phyloP scores from a whole-genome alignment of 35 echinoderm and acorn worm species.

The Heliocidaris tuberculata region DNA sequence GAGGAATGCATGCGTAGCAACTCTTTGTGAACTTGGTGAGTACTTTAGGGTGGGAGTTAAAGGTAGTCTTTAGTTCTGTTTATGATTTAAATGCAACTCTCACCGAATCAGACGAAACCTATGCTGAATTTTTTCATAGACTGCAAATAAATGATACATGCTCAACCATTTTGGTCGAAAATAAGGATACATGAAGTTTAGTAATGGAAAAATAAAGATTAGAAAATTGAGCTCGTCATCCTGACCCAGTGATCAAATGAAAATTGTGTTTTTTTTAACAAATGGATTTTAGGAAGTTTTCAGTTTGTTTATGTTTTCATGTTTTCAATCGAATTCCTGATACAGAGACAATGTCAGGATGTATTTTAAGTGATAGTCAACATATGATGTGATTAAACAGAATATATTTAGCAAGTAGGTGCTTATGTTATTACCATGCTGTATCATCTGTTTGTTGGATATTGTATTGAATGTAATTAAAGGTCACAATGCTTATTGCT shows the following conservation, averaged over 20 bases:
- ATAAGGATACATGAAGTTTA: no score
- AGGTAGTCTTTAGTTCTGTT: no score
- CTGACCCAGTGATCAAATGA: no score
- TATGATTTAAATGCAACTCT: no score
- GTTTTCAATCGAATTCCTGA: background rate
- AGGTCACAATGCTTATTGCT: background rate
- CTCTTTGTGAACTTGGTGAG: slow-evolving; percentile 98
- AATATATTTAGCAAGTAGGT: background rate
- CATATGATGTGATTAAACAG: background rate
- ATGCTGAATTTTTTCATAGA: no score
- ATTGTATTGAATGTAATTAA: background rate
- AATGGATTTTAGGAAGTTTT: no score
- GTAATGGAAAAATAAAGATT: no score
- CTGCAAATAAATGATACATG: no score
- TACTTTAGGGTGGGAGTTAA: background rate
- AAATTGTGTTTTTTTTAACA: no score
- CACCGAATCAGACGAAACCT: no score
- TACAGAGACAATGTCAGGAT: background rate
- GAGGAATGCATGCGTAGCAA: slow-evolving; percentile 76
- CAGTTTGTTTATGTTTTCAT: background rate
- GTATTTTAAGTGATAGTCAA: background rate
- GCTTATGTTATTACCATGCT: background rate
- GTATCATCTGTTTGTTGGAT: background rate
- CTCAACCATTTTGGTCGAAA: no score
- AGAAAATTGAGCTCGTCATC: no score